A percentile compares a stretch with the other conserved stretches of the same genome.
Conservation (phyloP, 2,797 vertebrate genomes). For the Ptychadena robeensis region DNA sequence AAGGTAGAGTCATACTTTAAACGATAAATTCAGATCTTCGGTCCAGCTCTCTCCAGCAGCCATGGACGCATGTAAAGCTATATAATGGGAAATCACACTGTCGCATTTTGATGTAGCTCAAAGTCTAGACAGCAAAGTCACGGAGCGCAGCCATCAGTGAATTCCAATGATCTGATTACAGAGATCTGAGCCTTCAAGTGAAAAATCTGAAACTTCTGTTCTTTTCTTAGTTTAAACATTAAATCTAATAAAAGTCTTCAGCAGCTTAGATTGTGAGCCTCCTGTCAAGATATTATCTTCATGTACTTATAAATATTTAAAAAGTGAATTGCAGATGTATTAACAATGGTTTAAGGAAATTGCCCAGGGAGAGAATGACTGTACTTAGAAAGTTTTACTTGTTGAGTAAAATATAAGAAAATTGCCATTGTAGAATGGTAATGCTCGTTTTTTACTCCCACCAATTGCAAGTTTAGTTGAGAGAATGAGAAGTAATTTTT, state of each 20-base stretch:
- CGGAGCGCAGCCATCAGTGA: conserved; percentile 61
- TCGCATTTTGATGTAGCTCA: conserved; percentile 59
- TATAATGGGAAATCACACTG: conserved; percentile 63
- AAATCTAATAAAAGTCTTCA: conserved; percentile 61
- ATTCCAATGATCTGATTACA: conserved; percentile 68
- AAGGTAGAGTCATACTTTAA: conserved; percentile 52
- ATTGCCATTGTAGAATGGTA: background rate
- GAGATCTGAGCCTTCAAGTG: conserved; percentile 61
- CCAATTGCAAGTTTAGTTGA: too few species aligned
- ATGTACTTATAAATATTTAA: conserved; percentile 69
- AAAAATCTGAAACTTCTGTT: conserved; percentile 64
- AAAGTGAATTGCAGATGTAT: conserved; percentile 65
- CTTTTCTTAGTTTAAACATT: conserved; percentile 63
- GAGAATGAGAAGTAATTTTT: too few species aligned
- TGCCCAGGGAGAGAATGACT: background rate
- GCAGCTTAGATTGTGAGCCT: conserved; percentile 62
- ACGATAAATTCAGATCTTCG: conserved; percentile 56
- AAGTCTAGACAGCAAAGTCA: conserved; percentile 65
- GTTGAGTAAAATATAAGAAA: background rate
- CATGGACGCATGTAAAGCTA: conserved; percentile 39
- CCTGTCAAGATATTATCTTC: conserved; percentile 19
- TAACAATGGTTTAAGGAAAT: conserved; percentile 58
- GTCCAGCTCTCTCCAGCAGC: conserved; percentile 67
- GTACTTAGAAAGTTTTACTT: background rate
- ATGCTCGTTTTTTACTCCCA: background rate